Evolutionary conservation across 1,140 invertebrate genomes (phyloP).

Genomic region (Agrypnia vestita): DNA sequence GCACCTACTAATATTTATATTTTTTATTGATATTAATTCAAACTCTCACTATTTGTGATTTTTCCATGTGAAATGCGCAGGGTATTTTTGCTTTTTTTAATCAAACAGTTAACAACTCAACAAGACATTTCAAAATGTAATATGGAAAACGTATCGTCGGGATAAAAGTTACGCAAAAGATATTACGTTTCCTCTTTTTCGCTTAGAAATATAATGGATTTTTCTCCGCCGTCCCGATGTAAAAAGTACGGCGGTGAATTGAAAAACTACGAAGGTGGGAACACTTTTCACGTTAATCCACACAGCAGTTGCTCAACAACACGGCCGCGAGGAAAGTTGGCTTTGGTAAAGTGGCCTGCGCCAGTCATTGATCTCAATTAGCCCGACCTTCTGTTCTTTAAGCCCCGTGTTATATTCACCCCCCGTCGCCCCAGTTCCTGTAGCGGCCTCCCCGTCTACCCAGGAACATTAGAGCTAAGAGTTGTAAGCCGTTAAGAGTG

Average conservation of each 20-base stretch:
- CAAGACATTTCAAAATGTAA: no score
- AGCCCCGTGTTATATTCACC: constrained; percentile 18
- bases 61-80: no score
- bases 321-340: constrained; percentile 50
- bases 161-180: not conserved
- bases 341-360: constrained; percentile 53
- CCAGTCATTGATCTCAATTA: constrained; percentile 60
- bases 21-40: no score
- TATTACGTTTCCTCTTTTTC: constrained; percentile 20
- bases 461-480: constrained; percentile 28
- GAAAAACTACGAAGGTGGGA: constrained; percentile 31
- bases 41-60: no score
- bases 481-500: constrained; percentile 40
- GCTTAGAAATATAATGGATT: constrained; percentile 26
- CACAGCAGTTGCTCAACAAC: constrained; percentile 39
- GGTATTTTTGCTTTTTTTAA: no score
- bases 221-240: not conserved
- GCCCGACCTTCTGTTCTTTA: constrained; percentile 42
- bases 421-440: constrained; percentile 1
- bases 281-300: constrained; percentile 34
- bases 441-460: constrained; percentile 1
- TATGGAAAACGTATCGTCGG: no score
- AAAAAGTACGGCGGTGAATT: constrained; percentile 28
- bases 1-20: no score
- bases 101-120: no score